Evolutionary conservation across 2,113 vertebrate species (phyloP), one percentile per base, ranked within the genome.

Genomic region (Thalassoma bifasciatum): DNA sequence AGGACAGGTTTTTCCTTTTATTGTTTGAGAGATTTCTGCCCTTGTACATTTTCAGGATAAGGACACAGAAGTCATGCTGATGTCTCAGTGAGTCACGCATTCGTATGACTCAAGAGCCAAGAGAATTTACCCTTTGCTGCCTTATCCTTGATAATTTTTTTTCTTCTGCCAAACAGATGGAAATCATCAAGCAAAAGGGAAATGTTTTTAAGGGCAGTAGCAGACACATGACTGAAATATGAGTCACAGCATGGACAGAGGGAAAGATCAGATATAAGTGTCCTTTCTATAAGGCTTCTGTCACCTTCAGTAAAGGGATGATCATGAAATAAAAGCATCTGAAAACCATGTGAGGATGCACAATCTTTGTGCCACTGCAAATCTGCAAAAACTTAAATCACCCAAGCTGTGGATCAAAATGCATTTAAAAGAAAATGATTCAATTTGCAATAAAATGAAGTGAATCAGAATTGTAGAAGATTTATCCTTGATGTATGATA

Each of bases 21-120:
- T 51, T 40, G 12, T 57, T 24, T 53, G 21, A 14, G 24, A 34
- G 22, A 64, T 64, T 44, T 70, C 19, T 56, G 10, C 14, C 34
- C 16, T 53, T 61, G 21, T 42, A 65, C 46, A 82, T 65, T 61
- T 30, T 21, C 23, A 57, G 42, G 16, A 12, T 30, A 16, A 82
- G 40, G 14, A 69, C 37, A 77, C 57, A 63, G 53, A 76, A 61
- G 76, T 78, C 51, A 53, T 68, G 12, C 5, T 84, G 65, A 86
- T 70, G 73, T 78, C 51, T 47, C 65, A 14, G 7, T 84, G 65
- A 86, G 70, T 84, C 73, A 83, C 23, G 22, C 17, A 5, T 38
- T 34, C 26, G 5, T 51, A 61, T 71, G 69, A 83, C 51, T 72
- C 77, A 70, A 75, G 65, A 77, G 61, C 54, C 60, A 38, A 24